Conservation (phyloP, 2,113 vertebrate genomes). For the Pimephales promelas region DNA sequence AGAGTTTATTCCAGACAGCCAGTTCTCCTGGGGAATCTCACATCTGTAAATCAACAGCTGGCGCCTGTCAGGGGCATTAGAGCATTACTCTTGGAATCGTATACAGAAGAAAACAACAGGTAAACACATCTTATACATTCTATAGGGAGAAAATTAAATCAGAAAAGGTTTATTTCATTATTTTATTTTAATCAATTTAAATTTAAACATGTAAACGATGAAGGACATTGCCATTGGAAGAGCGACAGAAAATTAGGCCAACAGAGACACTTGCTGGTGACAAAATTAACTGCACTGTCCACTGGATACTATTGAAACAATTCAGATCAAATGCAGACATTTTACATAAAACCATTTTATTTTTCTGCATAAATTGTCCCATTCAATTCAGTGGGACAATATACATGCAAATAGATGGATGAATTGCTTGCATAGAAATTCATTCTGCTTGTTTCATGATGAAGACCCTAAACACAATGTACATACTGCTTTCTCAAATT, state of each 20-base stretch:
- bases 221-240: neutral
- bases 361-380: neutral
- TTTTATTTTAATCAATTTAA: neutral
- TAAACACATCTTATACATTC: neutral
- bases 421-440: neutral
- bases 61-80: constrained; percentile 16
- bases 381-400: neutral
- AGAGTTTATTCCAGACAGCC: neutral
- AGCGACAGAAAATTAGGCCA: constrained; percentile 42
- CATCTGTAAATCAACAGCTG: constrained; percentile 27
- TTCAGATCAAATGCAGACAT: neutral
- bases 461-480: neutral
- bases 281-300: constrained; percentile 39
- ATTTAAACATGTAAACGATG: neutral
- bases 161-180: neutral
- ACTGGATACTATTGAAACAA: neutral
- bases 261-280: constrained; percentile 54
- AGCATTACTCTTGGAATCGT: constrained; percentile 19
- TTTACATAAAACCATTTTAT: neutral
- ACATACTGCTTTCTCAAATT: neutral
- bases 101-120: neutral
- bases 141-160: neutral
- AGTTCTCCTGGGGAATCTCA: neutral
- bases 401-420: too few species aligned
- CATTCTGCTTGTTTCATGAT: neutral